phyloP scores from a whole-genome alignment of 1,140 invertebrate species.

The Phymorhynchus buccinoides region DNA sequence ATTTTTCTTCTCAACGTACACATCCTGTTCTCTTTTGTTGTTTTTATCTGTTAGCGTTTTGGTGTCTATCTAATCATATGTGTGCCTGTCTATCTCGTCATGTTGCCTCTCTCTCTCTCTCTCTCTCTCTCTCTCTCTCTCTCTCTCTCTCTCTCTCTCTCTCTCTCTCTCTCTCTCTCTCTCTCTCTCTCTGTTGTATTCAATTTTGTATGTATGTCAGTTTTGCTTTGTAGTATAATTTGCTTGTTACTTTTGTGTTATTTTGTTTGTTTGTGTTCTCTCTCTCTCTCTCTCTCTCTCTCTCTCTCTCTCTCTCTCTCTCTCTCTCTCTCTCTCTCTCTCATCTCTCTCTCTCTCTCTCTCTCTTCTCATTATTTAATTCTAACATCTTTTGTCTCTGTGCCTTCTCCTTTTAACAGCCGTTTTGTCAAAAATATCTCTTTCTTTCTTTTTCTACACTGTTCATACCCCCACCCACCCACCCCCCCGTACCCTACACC shows the following conservation, averaged over 20 bases:
- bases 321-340: neutral
- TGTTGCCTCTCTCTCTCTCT: neutral
- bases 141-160: neutral
- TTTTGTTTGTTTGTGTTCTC: no score
- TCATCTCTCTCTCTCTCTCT: neutral
- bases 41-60: neutral
- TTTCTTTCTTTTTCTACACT: neutral
- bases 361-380: neutral
- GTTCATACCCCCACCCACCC: neutral
- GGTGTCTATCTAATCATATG: neutral
- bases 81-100: neutral
- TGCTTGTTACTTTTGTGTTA: no score
- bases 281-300: neutral
- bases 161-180: neutral
- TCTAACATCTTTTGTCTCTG: no score
- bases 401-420: no score
- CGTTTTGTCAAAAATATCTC: neutral
- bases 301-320: neutral
- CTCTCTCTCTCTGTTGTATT: neutral
- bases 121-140: neutral
- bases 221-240: no score
- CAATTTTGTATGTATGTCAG: no score
- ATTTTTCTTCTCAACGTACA: neutral
- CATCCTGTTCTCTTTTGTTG: neutral
- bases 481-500: no score